phyloP scores from a whole-genome alignment of 2,113 vertebrate species.

The Penelope pileata region DNA sequence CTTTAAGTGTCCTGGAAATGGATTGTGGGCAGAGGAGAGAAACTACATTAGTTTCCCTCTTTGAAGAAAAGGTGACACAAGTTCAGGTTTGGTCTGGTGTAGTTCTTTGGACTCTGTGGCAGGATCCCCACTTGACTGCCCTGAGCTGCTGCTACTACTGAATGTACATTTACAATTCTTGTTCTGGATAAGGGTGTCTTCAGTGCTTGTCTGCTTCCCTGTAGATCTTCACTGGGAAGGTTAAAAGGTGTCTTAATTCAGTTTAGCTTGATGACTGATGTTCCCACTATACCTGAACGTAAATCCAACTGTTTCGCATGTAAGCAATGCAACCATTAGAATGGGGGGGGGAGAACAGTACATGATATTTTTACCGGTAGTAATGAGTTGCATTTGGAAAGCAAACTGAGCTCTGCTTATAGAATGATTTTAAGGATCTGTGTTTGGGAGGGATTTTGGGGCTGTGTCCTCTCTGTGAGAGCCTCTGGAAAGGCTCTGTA shows the following conservation, averaged over 20 bases:
- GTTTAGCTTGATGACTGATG: not conserved
- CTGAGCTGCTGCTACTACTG: not conserved
- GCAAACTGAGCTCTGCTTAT: not conserved
- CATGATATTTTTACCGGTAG: not conserved
- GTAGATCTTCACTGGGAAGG: not conserved
- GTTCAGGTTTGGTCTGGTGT: not conserved
- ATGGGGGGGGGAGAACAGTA: no score
- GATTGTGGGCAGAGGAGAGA: not conserved
- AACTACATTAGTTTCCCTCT: not conserved
- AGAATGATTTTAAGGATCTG: not conserved
- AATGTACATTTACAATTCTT: not conserved
- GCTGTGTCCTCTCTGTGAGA: not conserved
- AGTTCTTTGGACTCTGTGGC: not conserved
- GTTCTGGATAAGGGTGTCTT: not conserved
- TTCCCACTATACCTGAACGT: not conserved
- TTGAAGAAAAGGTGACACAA: not conserved
- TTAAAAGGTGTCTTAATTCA: slow-evolving; percentile 32
- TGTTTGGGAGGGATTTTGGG: not conserved
- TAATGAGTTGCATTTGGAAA: not conserved
- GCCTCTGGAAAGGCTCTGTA: not conserved
- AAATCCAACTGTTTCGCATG: not conserved
- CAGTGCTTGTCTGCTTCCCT: not conserved
- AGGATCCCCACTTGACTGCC: not conserved
- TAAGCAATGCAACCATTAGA: not conserved
- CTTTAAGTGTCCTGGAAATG: not conserved